A percentile compares a stretch with the other conserved stretches of the same genome.
Conservation (phyloP, 2,888 invertebrate genomes). For the Anthrax anthrax region DNA sequence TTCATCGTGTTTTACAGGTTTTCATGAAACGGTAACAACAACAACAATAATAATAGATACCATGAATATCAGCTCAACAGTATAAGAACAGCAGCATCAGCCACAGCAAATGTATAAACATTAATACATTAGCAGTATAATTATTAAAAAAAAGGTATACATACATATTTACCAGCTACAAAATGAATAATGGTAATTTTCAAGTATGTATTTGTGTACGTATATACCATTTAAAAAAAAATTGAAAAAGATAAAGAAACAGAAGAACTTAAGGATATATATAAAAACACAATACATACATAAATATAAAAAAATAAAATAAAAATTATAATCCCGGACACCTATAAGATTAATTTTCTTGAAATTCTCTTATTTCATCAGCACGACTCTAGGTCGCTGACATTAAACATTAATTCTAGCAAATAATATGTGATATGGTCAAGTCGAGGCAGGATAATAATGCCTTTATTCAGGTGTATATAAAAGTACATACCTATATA, state of each 20-base stretch:
- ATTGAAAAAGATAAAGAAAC: not conserved
- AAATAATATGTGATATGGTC: not conserved
- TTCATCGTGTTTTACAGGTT: not conserved
- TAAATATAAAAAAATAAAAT: not conserved
- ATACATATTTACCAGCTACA: no score
- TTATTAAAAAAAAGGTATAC: no score
- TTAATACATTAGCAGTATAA: no score
- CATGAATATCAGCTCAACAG: no score
- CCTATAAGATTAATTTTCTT: not conserved
- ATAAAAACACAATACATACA: not conserved
- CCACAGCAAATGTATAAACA: no score
- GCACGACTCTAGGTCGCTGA: not conserved
- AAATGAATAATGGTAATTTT: no score
- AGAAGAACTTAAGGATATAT: not conserved
- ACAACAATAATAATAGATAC: no score
- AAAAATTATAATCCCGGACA: not conserved
- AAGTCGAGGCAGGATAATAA: no score
- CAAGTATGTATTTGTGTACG: no score
- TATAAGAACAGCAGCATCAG: no score
- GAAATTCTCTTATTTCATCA: not conserved
- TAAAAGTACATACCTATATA: no score
- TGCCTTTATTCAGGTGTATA: no score
- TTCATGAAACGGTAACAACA: not conserved
- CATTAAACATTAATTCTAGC: not conserved
- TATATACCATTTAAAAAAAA: not conserved